These are phyloP conservation scores for Pteromalus puparum DNA, from an alignment of 1,140 invertebrate species.

Conservation along the genomic window DNA sequence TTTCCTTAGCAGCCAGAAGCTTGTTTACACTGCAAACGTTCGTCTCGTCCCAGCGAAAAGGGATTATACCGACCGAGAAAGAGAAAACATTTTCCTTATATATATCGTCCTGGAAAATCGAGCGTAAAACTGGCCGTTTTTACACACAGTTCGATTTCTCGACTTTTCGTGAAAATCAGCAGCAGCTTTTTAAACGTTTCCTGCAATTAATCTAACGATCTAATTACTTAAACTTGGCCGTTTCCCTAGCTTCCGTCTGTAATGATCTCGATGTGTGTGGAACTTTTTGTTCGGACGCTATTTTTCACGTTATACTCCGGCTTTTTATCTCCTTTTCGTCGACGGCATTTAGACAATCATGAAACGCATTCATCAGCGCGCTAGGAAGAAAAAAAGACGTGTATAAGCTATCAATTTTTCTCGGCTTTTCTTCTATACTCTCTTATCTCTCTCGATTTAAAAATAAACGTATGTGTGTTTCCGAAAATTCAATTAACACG, in stretches of 20 bases:
- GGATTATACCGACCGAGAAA: not conserved
- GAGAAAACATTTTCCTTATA: not conserved
- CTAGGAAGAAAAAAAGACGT: slow-evolving; percentile 46
- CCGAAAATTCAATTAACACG: not conserved
- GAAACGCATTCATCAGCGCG: slow-evolving; percentile 23
- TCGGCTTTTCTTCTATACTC: slow-evolving; percentile 14
- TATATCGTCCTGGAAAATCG: not conserved
- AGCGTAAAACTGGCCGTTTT: not conserved
- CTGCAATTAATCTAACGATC: not conserved
- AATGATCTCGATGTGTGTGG: not conserved
- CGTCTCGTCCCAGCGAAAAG: slow-evolving; percentile 25
- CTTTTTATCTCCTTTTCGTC: slow-evolving; percentile 15
- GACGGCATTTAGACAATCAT: slow-evolving; percentile 9
- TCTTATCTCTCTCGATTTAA: not conserved
- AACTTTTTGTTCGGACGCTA: not conserved
- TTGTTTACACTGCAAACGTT: slow-evolving; percentile 60
- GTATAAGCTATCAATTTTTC: not conserved
- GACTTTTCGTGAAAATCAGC: not conserved
- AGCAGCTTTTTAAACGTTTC: not conserved
- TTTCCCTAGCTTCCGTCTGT: not conserved
- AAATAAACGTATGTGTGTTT: not conserved
- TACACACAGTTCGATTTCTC: not conserved
- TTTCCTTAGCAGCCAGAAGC: slow-evolving; percentile 60
- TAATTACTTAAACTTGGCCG: not conserved
- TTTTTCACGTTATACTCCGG: not conserved